Evolutionary conservation across 2,797 vertebrate species (phyloP).

Genomic region (Serranus cabrilla): DNA sequence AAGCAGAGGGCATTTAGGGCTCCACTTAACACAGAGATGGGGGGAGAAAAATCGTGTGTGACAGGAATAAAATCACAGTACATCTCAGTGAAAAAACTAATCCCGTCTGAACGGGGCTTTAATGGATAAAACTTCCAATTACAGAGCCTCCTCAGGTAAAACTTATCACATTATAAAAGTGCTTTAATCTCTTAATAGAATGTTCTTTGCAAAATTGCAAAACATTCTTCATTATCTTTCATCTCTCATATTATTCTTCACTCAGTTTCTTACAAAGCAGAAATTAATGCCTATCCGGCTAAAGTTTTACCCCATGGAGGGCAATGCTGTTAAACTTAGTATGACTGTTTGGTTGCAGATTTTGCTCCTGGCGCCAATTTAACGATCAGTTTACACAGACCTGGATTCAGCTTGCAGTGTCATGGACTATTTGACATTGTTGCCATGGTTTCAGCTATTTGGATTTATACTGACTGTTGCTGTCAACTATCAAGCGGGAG

Average conservation of each 20-base stretch:
- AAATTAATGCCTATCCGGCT: neutral
- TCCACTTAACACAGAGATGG: neutral
- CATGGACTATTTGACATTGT: conserved; percentile 11
- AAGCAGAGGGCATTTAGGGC: neutral
- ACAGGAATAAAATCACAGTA: neutral
- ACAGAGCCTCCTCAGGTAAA: conserved; percentile 4
- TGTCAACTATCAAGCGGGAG: neutral
- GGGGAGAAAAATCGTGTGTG: neutral
- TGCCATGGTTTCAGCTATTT: conserved; percentile 6
- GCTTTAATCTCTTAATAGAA: conserved; percentile 13
- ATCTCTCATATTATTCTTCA: conserved; percentile 2
- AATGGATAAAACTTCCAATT: conserved; percentile 2
- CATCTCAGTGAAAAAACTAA: neutral
- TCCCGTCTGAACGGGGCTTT: neutral
- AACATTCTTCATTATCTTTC: conserved; percentile 7
- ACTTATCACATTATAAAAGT: conserved; percentile 10
- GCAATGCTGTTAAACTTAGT: neutral
- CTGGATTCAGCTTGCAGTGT: neutral
- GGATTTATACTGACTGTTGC: neutral
- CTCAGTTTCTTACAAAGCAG: neutral
- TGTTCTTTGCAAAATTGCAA: conserved; percentile 11
- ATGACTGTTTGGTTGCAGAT: conserved; percentile 8
- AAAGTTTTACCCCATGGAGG: neutral
- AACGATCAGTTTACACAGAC: neutral
- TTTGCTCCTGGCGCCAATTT: conserved; percentile 5